A percentile compares a stretch with the other conserved stretches of the same genome.
phyloP scores from a whole-genome alignment of 2,113 vertebrate species.

The Cavia aperea region DNA sequence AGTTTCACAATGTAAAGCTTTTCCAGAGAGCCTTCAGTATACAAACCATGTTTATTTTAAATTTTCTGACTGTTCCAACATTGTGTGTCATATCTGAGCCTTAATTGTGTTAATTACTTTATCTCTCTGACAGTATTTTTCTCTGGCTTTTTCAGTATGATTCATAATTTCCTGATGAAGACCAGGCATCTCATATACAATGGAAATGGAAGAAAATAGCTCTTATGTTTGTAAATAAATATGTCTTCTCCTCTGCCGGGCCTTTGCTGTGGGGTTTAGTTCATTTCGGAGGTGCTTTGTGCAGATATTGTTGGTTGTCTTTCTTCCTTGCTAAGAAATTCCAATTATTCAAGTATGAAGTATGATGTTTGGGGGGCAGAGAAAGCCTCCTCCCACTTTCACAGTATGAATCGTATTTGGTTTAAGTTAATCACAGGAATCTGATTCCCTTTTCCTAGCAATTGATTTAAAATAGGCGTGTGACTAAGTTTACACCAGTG shows the following conservation, averaged over 20 bases:
- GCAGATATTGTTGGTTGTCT: background rate
- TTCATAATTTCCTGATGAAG: conserved; percentile 1
- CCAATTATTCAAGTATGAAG: background rate
- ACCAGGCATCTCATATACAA: background rate
- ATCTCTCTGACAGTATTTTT: background rate
- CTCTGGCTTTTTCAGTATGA: background rate
- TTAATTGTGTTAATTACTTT: background rate
- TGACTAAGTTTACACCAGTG: background rate
- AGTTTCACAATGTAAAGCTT: background rate
- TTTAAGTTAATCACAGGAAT: background rate
- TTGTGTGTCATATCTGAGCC: background rate
- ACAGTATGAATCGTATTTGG: background rate
- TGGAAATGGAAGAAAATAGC: background rate
- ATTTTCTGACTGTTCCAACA: background rate
- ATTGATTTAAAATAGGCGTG: background rate
- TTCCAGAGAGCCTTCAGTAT: background rate
- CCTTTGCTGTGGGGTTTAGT: background rate
- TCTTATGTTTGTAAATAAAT: background rate
- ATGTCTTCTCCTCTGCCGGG: background rate
- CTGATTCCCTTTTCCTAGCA: background rate
- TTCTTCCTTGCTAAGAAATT: conserved; percentile 6
- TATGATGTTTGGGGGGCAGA: background rate
- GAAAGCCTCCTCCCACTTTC: background rate
- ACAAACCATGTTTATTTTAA: background rate
- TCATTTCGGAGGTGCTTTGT: background rate